phyloP scores from a whole-genome alignment of 1,140 invertebrate species.

The Solenopsis invicta region DNA sequence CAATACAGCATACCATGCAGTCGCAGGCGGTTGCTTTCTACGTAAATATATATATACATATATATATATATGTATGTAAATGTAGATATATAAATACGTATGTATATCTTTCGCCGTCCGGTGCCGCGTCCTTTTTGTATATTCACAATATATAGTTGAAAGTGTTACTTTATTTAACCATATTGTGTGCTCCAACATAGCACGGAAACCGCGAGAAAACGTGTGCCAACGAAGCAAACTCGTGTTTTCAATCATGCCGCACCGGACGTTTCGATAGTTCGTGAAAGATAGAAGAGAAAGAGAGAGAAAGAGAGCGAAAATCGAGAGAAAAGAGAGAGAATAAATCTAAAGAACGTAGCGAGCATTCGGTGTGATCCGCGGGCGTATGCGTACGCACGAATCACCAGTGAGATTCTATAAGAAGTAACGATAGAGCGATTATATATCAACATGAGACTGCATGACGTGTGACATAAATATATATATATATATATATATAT shows the following conservation, averaged over 20 bases:
- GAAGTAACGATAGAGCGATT: slow-evolving; percentile 31
- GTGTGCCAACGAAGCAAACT: not conserved
- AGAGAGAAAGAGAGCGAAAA: slow-evolving; percentile 36
- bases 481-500: slow-evolving; percentile 49
- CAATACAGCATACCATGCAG: slow-evolving; percentile 86
- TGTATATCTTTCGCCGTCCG: slow-evolving; percentile 48
- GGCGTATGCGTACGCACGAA: slow-evolving; percentile 34
- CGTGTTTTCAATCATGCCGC: not conserved
- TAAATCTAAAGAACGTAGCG: slow-evolving; percentile 60
- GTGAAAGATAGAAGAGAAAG: slow-evolving; percentile 24
- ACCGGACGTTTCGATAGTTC: slow-evolving; percentile 30
- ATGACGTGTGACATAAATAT: slow-evolving; percentile 71
- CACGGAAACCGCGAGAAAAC: not conserved
- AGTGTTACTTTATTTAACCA: not conserved
- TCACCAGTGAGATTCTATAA: slow-evolving; percentile 51
- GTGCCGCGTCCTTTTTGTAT: slow-evolving; percentile 36
- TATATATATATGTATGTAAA: slow-evolving; percentile 54
- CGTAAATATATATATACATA: slow-evolving; percentile 66
- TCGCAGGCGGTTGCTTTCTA: slow-evolving; percentile 84
- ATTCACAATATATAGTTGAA: slow-evolving; percentile 18
- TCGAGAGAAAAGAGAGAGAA: slow-evolving; percentile 11
- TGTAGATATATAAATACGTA: slow-evolving; percentile 55
- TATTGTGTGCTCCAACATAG: not conserved
- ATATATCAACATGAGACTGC: slow-evolving; percentile 74
- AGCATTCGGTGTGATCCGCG: slow-evolving; percentile 43